These are phyloP conservation scores for Stomatorhinus ivindoensis DNA, from an alignment of 2,113 vertebrate genomes.

Conservation along the genomic window DNA sequence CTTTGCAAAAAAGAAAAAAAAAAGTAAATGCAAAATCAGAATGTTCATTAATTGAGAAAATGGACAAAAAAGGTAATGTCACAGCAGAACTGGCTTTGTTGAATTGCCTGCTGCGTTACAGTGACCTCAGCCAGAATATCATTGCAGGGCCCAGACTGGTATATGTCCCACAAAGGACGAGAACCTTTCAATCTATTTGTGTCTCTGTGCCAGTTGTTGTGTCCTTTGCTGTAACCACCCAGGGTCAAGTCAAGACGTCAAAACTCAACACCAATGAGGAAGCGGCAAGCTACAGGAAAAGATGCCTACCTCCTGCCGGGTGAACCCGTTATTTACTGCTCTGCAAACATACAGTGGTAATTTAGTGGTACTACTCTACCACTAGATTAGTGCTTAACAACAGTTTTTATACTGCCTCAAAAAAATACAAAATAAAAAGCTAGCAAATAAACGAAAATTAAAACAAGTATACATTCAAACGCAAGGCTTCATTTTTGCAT, in stretches of 20 bases:
- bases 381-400: slow-evolving; percentile 71
- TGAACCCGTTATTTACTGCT: slow-evolving; percentile 50
- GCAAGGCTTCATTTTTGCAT: slow-evolving; percentile 44
- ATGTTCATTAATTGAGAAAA: not conserved
- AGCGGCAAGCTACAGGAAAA: not conserved
- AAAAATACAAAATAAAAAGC: slow-evolving; percentile 4
- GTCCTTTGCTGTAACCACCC: not conserved
- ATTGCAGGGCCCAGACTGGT: not conserved
- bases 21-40: not conserved
- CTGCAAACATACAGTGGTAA: slow-evolving; percentile 24
- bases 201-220: not conserved
- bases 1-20: not conserved
- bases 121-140: not conserved
- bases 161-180: not conserved
- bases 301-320: slow-evolving; percentile 43
- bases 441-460: slow-evolving; percentile 64
- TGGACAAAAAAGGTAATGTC: not conserved
- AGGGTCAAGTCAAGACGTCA: not conserved
- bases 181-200: not conserved
- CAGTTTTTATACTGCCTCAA: slow-evolving; percentile 50
- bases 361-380: slow-evolving; percentile 22
- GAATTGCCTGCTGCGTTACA: not conserved
- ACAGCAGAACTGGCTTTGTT: not conserved
- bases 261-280: not conserved
- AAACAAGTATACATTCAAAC: slow-evolving; percentile 44